Evolutionary conservation across 2,888 invertebrate species (phyloP).

Genomic region (Drosophila gaucha): DNA sequence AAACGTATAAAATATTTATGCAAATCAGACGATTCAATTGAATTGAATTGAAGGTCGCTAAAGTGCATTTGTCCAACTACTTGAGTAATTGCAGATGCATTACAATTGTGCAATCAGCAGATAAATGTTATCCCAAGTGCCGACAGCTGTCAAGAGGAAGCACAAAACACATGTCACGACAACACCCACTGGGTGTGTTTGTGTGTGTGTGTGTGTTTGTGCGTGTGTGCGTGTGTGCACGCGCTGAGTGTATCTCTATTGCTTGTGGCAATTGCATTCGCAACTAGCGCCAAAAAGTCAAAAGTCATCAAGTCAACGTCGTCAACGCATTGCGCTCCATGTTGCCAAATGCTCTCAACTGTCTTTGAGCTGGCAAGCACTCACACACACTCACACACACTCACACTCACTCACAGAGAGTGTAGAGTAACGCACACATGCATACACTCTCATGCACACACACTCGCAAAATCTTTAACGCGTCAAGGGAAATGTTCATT

Average conservation of each 20-base stretch:
- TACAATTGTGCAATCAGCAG: slow-evolving; percentile 47
- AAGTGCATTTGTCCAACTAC: slow-evolving; percentile 11
- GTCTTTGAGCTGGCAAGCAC: slow-evolving; percentile 21
- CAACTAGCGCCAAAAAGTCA: slow-evolving; percentile 47
- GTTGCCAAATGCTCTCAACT: slow-evolving; percentile 30
- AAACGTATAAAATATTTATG: slow-evolving; percentile 10
- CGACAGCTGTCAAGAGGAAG: slow-evolving; percentile 20
- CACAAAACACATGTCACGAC: slow-evolving; percentile 38
- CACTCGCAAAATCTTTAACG: slow-evolving; percentile 19
- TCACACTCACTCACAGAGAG: slow-evolving; percentile 3
- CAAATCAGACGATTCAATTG: slow-evolving; percentile 2
- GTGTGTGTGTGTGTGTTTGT: background rate
- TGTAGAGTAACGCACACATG: slow-evolving; percentile 5
- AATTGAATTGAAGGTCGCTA: slow-evolving; percentile 11
- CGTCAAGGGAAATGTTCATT: slow-evolving; percentile 48
- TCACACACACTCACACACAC: slow-evolving; percentile 2
- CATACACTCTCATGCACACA: slow-evolving; percentile 1
- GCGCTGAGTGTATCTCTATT: slow-evolving; percentile 22
- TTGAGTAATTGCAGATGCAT: slow-evolving; percentile 30
- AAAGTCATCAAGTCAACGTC: slow-evolving; percentile 52
- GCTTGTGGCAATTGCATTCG: slow-evolving; percentile 48
- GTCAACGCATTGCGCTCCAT: slow-evolving; percentile 31
- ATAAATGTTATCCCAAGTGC: slow-evolving; percentile 34
- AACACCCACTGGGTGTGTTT: slow-evolving; percentile 7
- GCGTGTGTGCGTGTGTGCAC: background rate